Percentiles rank a stretch among this genome's conserved stretches.
These are phyloP conservation scores for Darevskia nairensis DNA, from an alignment of 2,797 vertebrate genomes.

Conservation along the genomic window DNA sequence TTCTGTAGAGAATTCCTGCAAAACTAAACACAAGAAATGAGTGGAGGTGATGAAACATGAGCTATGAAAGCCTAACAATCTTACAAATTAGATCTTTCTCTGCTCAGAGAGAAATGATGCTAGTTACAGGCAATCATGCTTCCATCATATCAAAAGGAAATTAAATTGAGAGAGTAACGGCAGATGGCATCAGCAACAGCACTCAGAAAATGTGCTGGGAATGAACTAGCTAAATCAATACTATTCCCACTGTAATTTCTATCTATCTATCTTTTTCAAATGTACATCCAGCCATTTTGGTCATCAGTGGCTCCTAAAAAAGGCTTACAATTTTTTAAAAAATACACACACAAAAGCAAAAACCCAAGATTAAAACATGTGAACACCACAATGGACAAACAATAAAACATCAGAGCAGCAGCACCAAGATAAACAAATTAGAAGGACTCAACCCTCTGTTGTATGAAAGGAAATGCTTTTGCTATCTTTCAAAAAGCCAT, in stretches of 20 bases:
- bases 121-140: background rate
- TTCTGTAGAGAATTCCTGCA: slow-evolving; percentile 93
- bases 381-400: background rate
- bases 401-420: background rate
- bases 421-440: background rate
- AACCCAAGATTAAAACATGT: background rate
- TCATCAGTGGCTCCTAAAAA: background rate
- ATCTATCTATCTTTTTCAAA: background rate
- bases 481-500: background rate
- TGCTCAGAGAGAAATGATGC: background rate
- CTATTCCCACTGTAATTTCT: background rate
- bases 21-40: slow-evolving; percentile 79
- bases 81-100: background rate
- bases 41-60: accelerated
- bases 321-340: background rate
- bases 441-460: background rate
- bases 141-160: background rate
- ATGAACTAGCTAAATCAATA: background rate
- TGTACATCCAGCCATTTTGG: background rate
- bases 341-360: too few relatives aligned
- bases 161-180: background rate
- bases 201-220: background rate
- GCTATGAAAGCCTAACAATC: accelerated
- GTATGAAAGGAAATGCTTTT: background rate
- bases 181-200: background rate